Evolutionary conservation across 1,140 invertebrate species (phyloP).

Genomic region (Trissolcus basalis): DNA sequence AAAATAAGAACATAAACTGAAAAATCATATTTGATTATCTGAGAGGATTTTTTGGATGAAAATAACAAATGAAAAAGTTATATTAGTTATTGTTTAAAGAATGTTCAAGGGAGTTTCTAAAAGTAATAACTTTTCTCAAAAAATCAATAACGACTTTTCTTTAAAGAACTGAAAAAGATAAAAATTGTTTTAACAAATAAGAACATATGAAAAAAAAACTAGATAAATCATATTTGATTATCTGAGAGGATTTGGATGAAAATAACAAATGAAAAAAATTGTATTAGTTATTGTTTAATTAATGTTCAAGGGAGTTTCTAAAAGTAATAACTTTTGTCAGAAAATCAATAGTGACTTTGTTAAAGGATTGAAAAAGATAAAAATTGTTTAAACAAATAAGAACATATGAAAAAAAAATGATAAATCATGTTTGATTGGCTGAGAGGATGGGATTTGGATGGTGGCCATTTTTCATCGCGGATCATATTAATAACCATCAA

Average conservation of each 20-base stretch:
- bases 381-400: neutral
- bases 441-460: slow-evolving; percentile 32
- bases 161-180: neutral
- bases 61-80: too few species aligned
- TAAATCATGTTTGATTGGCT: slow-evolving; percentile 29
- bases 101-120: too few species aligned
- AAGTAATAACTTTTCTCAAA: too few species aligned
- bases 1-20: slow-evolving; percentile 7
- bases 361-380: neutral
- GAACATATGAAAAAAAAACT: slow-evolving; percentile 14
- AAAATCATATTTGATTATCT: slow-evolving; percentile 28
- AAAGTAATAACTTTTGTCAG: too few species aligned
- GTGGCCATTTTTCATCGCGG: slow-evolving; percentile 58
- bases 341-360: too few species aligned
- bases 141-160: too few species aligned
- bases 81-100: too few species aligned
- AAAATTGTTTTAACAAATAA: neutral
- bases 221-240: slow-evolving; percentile 27
- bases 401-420: slow-evolving; percentile 6
- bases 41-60: slow-evolving; percentile 30
- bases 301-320: too few species aligned
- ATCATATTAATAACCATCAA: slow-evolving; percentile 62
- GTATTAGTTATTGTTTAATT: too few species aligned
- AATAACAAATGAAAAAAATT: too few species aligned
- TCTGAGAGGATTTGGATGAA: slow-evolving; percentile 29